A percentile compares a stretch with the other conserved stretches of the same genome.
These are phyloP conservation scores for Alcedo atthis DNA, from an alignment of 2,797 vertebrate species.

Conservation along the genomic window DNA sequence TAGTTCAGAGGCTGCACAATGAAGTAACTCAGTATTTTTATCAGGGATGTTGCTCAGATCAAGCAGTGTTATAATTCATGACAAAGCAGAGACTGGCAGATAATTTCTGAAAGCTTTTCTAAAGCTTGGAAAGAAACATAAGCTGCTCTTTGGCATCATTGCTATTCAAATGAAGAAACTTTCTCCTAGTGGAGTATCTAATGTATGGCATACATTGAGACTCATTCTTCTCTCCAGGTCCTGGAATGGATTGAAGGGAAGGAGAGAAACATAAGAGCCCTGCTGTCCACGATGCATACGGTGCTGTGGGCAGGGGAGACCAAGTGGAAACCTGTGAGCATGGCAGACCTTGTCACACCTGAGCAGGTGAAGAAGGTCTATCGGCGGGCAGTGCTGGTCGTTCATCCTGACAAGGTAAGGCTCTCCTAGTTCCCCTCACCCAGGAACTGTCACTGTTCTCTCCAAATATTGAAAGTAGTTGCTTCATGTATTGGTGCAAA, in stretches of 20 bases:
- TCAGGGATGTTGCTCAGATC: not conserved
- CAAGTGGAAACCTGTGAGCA: conserved; percentile 93
- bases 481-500: not conserved
- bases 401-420: conserved; percentile 97
- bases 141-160: not conserved
- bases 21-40: not conserved
- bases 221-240: conserved; percentile 77
- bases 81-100: not conserved
- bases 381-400: conserved; percentile 93
- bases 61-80: not conserved
- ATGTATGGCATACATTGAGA: not conserved
- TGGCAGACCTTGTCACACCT: conserved; percentile 97
- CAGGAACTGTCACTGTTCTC: not conserved
- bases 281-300: conserved; percentile 97
- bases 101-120: not conserved
- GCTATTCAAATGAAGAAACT: not conserved
- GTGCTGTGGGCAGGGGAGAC: conserved; percentile 97
- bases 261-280: conserved; percentile 95
- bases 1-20: not conserved
- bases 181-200: not conserved
- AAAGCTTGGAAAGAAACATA: not conserved
- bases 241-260: conserved; percentile 99
- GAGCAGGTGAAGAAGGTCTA: conserved; percentile 99
- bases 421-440: not conserved
- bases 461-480: rapidly evolving